Evolutionary conservation across 2,888 invertebrate genomes (phyloP).

Genomic region (Neocrepidodera transversa): DNA sequence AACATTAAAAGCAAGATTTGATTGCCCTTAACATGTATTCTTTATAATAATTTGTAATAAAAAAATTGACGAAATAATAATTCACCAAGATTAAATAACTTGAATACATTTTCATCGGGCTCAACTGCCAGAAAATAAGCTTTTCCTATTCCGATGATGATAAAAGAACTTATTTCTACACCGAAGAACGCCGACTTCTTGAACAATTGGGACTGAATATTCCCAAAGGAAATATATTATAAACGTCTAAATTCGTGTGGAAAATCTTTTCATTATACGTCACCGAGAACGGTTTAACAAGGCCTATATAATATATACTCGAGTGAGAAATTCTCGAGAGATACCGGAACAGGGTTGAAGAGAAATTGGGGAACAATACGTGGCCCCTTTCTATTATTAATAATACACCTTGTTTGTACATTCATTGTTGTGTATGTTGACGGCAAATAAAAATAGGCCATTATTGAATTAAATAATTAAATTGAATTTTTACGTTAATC

Average conservation of each 20-base stretch:
- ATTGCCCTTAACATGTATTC: no score
- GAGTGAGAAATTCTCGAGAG: conserved; percentile 16
- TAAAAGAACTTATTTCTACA: background rate
- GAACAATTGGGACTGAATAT: conserved; percentile 34
- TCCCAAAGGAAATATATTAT: conserved; percentile 55
- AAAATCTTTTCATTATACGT: conserved; percentile 57
- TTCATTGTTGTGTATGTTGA: no score
- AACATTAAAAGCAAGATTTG: no score
- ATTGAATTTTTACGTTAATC: no score
- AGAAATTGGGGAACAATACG: conserved; percentile 15
- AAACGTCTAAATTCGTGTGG: conserved; percentile 57
- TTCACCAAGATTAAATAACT: background rate
- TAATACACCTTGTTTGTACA: no score
- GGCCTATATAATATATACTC: conserved; percentile 4
- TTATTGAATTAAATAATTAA: no score
- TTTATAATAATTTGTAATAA: no score
- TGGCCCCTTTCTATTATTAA: conserved; percentile 16
- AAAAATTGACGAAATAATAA: no score
- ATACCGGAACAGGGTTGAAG: conserved; percentile 14
- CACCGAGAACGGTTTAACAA: conserved; percentile 47
- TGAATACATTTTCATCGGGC: conserved; percentile 6
- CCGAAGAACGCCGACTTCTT: background rate
- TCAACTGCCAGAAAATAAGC: conserved; percentile 21
- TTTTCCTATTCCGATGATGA: conserved; percentile 1
- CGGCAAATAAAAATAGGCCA: no score